Evolutionary conservation across 2,888 invertebrate species (phyloP), one percentile per base, ranked within the genome.

Genomic region (Zygogramma bicolorata): DNA sequence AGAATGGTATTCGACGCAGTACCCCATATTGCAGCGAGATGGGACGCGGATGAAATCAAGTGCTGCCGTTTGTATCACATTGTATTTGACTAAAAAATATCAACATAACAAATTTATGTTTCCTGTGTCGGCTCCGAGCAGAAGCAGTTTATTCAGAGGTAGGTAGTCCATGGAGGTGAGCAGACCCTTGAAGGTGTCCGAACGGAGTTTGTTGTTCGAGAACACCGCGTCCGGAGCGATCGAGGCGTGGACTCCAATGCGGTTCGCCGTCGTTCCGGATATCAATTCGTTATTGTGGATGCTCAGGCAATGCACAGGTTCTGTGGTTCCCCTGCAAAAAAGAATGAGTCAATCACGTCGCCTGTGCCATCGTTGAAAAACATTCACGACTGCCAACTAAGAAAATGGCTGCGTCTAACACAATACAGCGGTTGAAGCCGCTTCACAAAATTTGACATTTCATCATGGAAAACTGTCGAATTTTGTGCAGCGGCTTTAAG

Each of bases 111-210:
- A 88, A 77, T 91, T 93, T 77, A 96, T 94, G 79, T 91, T 92
- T 18, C 99, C 99, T 81, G 94, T 96, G 84, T 98, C 98, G 49
- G 97, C 95, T 10, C 98, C 99, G 25, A 98, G 88, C 22, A 99
- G 88, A 68, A 99, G 89, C 70, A 97, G 89, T 82, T 96, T 91
- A 87, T 99, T 99, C 4, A 97, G 88, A 2, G 98, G 97, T 79
- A 99, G 88, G 49, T 97, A 92, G 0, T 95, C 91, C 92, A 98
- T 93, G 57, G 96, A 93, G 8, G 98, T 97, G 13, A 99, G 89
- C 7, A 97, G 93, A 5, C 98, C 98, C 83, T 93, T 94, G 85
- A 98, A 95, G 2, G 95, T 93, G 84, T 98, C 98, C 0, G 96
- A 93, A 34, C 96, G 91, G 13, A 98, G 89, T 85, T 94, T 95